Conservation (phyloP, 2,888 invertebrate genomes). For the Lissocephala sabroskyi region DNA sequence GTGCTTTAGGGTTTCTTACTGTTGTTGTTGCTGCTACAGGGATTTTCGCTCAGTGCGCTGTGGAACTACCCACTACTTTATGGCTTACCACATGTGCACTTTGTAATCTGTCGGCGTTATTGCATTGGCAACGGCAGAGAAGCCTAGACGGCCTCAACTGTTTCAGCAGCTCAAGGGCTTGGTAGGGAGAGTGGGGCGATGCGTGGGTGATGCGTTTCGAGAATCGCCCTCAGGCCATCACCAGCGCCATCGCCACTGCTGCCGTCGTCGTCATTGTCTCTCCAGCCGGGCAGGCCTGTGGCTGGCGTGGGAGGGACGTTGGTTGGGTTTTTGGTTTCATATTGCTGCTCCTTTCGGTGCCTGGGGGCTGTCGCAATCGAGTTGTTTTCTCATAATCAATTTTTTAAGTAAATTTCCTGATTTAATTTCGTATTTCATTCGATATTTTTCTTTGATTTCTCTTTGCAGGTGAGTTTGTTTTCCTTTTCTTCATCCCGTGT, state of each 20-base stretch:
- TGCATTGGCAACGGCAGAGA: conserved; percentile 28
- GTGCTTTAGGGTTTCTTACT: conserved; percentile 10
- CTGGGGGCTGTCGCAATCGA: neutral
- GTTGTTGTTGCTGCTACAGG: conserved; percentile 40
- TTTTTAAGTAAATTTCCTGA: neutral
- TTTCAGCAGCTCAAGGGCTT: conserved; percentile 20
- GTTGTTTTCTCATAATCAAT: neutral
- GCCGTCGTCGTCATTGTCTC: neutral
- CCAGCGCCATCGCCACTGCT: too few species aligned
- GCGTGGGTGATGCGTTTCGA: conserved; percentile 8
- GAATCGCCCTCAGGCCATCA: neutral
- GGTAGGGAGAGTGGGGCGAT: conserved; percentile 12
- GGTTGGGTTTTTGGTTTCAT: neutral
- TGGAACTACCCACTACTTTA: conserved; percentile 49
- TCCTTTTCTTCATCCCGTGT: conserved; percentile 3
- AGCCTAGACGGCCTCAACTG: neutral
- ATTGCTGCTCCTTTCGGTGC: neutral
- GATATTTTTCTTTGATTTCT: conserved; percentile 3
- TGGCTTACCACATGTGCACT: conserved; percentile 63
- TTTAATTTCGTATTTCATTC: conserved; percentile 11
- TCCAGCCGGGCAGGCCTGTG: too few species aligned
- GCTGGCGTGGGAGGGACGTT: neutral
- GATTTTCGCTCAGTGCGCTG: conserved; percentile 44
- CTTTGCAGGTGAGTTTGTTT: conserved; percentile 34
- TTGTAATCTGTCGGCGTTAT: conserved; percentile 65